Evolutionary conservation across 2,113 vertebrate genomes (phyloP).

Genomic region (Ctenodactylus gundi): DNA sequence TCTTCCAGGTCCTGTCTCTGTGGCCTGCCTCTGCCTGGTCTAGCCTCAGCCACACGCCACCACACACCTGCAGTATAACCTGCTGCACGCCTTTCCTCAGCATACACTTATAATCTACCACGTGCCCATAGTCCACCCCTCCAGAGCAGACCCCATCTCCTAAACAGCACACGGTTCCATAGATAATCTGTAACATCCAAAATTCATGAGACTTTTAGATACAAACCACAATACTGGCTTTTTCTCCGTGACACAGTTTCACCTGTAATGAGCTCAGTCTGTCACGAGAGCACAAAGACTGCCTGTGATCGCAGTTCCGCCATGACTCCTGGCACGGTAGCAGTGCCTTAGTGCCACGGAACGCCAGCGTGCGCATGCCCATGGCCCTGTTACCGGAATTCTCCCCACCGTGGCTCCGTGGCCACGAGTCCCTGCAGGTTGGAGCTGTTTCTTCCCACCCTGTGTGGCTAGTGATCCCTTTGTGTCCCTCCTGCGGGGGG

Average conservation of each 20-base stretch:
- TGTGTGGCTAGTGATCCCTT: background rate
- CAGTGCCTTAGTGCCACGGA: background rate
- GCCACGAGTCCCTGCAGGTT: accelerated
- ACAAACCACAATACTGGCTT: background rate
- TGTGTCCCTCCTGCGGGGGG: background rate
- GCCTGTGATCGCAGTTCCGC: background rate
- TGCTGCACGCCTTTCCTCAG: no score
- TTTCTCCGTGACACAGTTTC: background rate
- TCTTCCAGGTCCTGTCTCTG: no score
- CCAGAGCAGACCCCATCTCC: no score
- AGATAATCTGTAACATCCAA: no score
- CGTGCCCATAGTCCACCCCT: no score
- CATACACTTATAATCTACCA: no score
- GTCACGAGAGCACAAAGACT: background rate
- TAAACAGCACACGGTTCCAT: no score
- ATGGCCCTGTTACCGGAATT: no score
- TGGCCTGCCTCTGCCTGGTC: no score
- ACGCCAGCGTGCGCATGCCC: background rate
- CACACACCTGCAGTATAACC: no score
- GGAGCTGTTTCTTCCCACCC: background rate
- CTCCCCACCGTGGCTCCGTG: background rate
- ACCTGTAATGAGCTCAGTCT: background rate
- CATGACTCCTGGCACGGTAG: background rate
- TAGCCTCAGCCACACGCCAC: no score
- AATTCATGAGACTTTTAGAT: no score